Conservation (phyloP, 2,113 vertebrate genomes). For the Cyanoliseus patagonus region DNA sequence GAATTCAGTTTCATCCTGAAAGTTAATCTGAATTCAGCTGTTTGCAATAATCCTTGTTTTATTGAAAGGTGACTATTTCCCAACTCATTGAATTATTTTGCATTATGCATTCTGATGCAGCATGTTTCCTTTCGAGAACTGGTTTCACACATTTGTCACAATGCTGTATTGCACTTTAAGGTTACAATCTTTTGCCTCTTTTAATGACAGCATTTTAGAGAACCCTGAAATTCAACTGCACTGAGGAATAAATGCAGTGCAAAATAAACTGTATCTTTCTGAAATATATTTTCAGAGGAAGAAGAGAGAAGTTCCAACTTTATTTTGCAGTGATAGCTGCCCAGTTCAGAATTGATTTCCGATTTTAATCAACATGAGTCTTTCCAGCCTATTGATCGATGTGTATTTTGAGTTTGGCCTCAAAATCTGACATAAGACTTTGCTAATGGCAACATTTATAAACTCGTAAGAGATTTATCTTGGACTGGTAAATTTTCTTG, state of each 20-base stretch:
- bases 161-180: background rate
- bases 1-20: background rate
- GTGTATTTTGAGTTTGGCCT: background rate
- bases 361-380: background rate
- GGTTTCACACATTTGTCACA: background rate
- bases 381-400: background rate
- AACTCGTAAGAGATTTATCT: background rate
- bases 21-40: background rate
- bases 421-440: background rate
- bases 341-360: background rate
- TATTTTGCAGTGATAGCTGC: background rate
- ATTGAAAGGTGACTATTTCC: background rate
- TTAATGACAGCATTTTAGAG: background rate
- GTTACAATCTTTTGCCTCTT: background rate
- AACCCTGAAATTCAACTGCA: background rate
- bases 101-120: background rate
- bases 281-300: background rate
- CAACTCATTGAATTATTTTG: background rate
- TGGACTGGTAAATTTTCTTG: background rate
- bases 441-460: background rate
- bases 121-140: background rate
- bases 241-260: background rate
- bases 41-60: background rate
- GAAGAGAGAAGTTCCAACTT: background rate
- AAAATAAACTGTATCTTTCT: background rate